These are phyloP conservation scores for Graptemys geographica DNA, from an alignment of 2,797 vertebrate genomes.

Conservation along the genomic window DNA sequence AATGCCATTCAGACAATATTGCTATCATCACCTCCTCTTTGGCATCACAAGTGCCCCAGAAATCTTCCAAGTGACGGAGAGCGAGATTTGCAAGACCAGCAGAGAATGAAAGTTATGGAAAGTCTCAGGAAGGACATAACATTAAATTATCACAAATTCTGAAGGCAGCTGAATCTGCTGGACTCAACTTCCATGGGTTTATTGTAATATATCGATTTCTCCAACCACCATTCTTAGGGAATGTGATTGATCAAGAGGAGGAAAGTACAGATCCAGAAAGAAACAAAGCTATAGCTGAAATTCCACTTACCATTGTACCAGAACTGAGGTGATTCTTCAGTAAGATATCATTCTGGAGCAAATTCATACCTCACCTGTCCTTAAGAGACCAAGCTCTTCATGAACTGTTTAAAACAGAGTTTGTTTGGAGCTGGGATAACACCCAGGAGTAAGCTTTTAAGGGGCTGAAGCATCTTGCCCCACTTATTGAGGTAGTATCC, in stretches of 20 bases:
- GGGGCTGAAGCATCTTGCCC: background rate
- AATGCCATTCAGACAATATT: conserved; percentile 23
- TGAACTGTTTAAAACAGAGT: conserved; percentile 19
- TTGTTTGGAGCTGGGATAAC: background rate
- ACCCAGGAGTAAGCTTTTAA: background rate
- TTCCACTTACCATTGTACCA: conserved; percentile 11
- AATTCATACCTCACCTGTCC: conserved; percentile 18
- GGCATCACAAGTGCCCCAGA: background rate
- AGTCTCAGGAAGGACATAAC: background rate
- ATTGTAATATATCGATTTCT: background rate
- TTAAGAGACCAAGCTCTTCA: conserved; percentile 1
- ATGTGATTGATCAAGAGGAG: conserved; percentile 25
- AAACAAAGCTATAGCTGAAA: conserved; percentile 19
- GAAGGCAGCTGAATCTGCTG: conserved; percentile 26
- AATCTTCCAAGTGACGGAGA: background rate
- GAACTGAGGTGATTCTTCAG: background rate
- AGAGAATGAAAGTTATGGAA: background rate
- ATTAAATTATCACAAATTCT: conserved; percentile 1
- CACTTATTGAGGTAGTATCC: background rate
- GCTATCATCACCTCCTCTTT: conserved; percentile 1
- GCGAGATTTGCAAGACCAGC: background rate
- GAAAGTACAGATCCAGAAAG: conserved; percentile 26
- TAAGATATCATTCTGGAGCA: background rate
- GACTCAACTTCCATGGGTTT: conserved; percentile 25
- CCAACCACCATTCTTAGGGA: conserved; percentile 5